Evolutionary conservation across 2,888 invertebrate genomes (phyloP), one percentile per base, ranked within the genome.

Genomic region (Meiosimyza platycephala): DNA sequence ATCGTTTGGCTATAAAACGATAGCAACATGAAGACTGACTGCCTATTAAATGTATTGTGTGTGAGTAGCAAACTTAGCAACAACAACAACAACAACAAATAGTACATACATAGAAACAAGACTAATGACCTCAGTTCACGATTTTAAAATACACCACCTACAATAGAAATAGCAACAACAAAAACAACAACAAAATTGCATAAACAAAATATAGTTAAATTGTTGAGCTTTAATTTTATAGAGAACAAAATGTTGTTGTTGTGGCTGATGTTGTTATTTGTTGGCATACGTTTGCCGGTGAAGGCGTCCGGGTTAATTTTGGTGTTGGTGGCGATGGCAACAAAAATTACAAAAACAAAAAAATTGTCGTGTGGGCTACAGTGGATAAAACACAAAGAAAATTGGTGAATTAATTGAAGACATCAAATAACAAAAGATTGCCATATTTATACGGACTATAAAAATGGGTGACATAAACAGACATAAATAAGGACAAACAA

Each of bases 101-200:
- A 51, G 54, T 52, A 63, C 62, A 51, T 52, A 63, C 62, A 51
- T 55, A 40, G 60, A 70, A 18, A 48, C n/a, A 63, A 70, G 70
- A 70, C 70, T 63, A 70, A 70, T 47, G 70, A 70, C 70, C 70
- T 70, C 63, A 63, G 62, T 70, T 70, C 70, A 70, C 70, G 63
- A 70, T 63, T 70, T 70, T 54, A 70, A 47, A 70, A 62, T 70
- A 54, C 59, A 28, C 9, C 22, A 28, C 6, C 59, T 28, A 60
- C 50, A 50, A 15, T n/a, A 67, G 40, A 4, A 47, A 57, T 48
- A 67, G 63, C 52, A 60, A 51, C n/a, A 51, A 59, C 57, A 54
- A 52, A 9, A 40, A 13, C 16, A 40, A 40, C n/a, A n/a, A 28
- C 67, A 57, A 47, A 64, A 50, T 13, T 50, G 48, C 48, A 50